Base-by-base conservation (phyloP, 2,888 invertebrate species). In the Oeneis ivallda region DNA sequence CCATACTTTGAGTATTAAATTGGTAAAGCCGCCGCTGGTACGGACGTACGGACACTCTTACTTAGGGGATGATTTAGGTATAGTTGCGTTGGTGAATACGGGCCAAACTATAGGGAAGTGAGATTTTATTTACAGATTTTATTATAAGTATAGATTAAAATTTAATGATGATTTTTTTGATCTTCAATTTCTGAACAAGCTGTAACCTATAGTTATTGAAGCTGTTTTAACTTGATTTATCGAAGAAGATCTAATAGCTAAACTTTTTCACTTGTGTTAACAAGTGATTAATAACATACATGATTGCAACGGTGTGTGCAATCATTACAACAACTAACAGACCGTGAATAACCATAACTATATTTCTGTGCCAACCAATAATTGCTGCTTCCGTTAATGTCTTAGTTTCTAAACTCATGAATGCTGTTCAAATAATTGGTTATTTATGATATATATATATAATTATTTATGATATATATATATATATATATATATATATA, bases 291-390 rank as follows among this genome's bases (percentile, higher is more conserved):
- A 57, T 57, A 62, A 56, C 13, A 13, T 17, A 63, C 52, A 10
- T 50, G 43, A 67, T 72, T 66, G 65, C 67, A 70, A 67, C 62
- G 74, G 71, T 71, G 77, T 75, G 79, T 81, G 81, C 80, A 82
- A 76, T 72, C 84, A 73, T 81, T 81, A 79, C 76, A 72, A 80
- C 80, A 76, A 58, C 70, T 79, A 75, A 62, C 82, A 71, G 81
- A 84, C 79, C 85, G 83, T 82, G 75, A 78, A 81, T 75, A 72
- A 75, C 72, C 67, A 70, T 71, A 72, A 75, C 54, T 61, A 60
- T 65, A 59, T 77, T 75, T 76, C 74, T 74, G 47, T 62, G 65
- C 73, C 65, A 69, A 69, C 68, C 74, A 75, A 75, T 80, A 80
- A 80, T 79, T 75, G 73, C 74, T 70, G 74, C 80, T 80, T 83